These are phyloP conservation scores for Anas platyrhynchos DNA, from an alignment of 2,113 vertebrate genomes.

Conservation along the genomic window DNA sequence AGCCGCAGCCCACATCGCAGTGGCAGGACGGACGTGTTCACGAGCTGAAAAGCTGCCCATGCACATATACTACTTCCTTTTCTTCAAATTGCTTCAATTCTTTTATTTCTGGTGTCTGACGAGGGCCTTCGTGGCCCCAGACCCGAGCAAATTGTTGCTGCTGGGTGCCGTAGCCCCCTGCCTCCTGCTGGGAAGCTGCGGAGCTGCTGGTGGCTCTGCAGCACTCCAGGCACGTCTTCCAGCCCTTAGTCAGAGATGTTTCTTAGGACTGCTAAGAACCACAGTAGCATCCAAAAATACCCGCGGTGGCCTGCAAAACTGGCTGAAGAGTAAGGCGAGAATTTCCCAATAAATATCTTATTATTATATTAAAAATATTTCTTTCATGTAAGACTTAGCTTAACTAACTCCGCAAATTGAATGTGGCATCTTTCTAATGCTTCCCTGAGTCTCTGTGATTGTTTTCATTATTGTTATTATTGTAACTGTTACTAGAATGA, in stretches of 20 bases:
- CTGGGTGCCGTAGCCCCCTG: background rate
- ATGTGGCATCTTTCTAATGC: constrained; percentile 67
- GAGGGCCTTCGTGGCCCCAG: background rate
- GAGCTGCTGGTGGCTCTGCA: background rate
- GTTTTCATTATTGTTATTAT: constrained; percentile 67
- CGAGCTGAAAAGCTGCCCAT: background rate
- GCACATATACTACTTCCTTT: background rate
- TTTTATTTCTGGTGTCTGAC: background rate
- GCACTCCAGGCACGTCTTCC: background rate
- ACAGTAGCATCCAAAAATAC: background rate
- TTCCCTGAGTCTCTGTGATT: constrained; percentile 63
- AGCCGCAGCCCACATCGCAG: background rate
- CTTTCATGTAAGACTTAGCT: constrained; percentile 59
- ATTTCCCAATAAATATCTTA: constrained; percentile 51
- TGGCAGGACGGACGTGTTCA: background rate
- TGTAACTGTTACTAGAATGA: constrained; percentile 65
- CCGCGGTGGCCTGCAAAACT: background rate
- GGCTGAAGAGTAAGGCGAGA: constrained; percentile 2
- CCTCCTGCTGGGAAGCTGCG: background rate
- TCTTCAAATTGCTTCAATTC: background rate
- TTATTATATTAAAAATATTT: constrained; percentile 60
- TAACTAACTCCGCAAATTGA: constrained; percentile 74
- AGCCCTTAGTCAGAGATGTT: background rate
- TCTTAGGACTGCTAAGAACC: background rate
- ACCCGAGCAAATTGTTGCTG: background rate